Conservation (phyloP, 2,888 invertebrate genomes). For the Parapristionchus giblindavisi region DNA sequence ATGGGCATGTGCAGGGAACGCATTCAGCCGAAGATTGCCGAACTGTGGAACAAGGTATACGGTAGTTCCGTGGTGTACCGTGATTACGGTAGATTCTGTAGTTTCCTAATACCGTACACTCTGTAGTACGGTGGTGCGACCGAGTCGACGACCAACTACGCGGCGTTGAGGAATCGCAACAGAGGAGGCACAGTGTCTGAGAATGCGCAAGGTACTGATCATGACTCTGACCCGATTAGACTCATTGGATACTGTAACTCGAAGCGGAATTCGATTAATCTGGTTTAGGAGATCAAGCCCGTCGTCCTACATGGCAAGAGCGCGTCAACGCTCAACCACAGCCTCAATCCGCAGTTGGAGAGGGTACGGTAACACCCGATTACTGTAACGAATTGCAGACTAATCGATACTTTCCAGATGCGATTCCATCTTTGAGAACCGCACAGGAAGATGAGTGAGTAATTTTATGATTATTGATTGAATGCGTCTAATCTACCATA, state of each 20-base stretch:
- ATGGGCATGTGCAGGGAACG: slow-evolving; percentile 61
- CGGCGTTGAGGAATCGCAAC: slow-evolving; percentile 14
- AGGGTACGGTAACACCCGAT: too few species aligned
- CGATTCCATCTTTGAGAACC: too few species aligned
- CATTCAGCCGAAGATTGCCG: slow-evolving; percentile 52
- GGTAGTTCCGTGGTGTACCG: neutral
- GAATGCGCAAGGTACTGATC: too few species aligned
- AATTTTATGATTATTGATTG: neutral
- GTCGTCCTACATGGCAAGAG: too few species aligned
- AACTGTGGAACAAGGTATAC: slow-evolving; percentile 52
- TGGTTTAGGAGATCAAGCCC: too few species aligned
- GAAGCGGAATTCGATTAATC: neutral
- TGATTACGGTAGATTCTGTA: neutral
- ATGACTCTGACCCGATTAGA: too few species aligned
- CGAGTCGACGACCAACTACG: slow-evolving; percentile 23
- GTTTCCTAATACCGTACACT: neutral
- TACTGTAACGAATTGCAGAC: too few species aligned
- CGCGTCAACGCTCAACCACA: too few species aligned
- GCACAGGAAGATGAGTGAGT: slow-evolving; percentile 1
- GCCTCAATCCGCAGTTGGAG: too few species aligned
- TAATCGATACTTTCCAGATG: too few species aligned
- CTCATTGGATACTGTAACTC: neutral
- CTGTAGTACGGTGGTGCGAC: slow-evolving; percentile 20
- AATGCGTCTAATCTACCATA: neutral
- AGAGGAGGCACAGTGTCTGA: slow-evolving; percentile 12